These are phyloP conservation scores for Felis chaus DNA, from an alignment of 2,113 vertebrate species.

Conservation along the genomic window DNA sequence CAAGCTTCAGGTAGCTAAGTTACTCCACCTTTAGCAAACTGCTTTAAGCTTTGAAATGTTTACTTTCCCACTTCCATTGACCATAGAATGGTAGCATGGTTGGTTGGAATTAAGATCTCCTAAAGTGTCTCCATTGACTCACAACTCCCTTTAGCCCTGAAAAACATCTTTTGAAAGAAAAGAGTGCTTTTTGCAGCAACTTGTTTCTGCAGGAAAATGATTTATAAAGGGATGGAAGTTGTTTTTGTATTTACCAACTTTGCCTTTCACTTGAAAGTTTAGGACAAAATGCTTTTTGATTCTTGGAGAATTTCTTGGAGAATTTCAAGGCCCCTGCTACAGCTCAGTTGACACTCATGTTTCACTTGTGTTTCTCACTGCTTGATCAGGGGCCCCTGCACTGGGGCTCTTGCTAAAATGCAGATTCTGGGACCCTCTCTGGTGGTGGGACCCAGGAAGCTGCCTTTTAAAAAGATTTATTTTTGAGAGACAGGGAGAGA, in stretches of 20 bases:
- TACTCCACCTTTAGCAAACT: not conserved
- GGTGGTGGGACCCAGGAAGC: not conserved
- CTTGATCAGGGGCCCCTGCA: not conserved
- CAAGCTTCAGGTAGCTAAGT: not conserved
- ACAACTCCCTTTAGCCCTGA: not conserved
- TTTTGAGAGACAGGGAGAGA: no score
- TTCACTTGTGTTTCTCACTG: not conserved
- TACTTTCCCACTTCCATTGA: not conserved
- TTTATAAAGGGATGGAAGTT: not conserved
- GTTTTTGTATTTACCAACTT: not conserved
- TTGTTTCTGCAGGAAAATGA: not conserved
- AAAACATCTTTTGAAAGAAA: not conserved
- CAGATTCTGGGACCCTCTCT: not conserved
- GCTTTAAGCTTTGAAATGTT: not conserved
- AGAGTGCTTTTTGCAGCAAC: not conserved
- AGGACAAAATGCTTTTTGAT: not conserved
- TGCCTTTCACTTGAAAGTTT: slow-evolving; percentile 10
- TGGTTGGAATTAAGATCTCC: slow-evolving; percentile 33
- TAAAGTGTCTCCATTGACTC: not conserved
- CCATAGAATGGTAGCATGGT: not conserved
- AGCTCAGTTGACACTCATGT: not conserved
- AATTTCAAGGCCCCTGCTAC: not conserved
- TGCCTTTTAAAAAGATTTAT: not conserved
- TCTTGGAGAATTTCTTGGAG: not conserved
- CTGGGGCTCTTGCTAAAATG: not conserved